Conservation (phyloP, 2,888 invertebrate genomes). For the Andricus quercusramuli region DNA sequence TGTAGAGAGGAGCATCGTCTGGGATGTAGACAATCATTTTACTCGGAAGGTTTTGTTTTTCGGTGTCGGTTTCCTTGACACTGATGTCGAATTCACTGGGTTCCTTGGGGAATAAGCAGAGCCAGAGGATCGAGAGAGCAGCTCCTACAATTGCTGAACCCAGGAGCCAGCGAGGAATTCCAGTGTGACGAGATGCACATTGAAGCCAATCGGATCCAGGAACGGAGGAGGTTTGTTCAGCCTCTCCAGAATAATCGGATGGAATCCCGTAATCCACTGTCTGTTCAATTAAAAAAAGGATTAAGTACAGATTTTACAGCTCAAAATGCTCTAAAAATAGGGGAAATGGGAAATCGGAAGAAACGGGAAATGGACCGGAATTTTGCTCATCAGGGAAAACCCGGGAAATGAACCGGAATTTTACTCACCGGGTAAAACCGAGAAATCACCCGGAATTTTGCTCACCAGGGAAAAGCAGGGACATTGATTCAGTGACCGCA, state of each 20-base stretch:
- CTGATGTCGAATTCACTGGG: constrained; percentile 47
- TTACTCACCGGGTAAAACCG: no score
- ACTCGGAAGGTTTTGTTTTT: constrained; percentile 40
- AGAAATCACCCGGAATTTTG: no score
- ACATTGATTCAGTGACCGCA: no score
- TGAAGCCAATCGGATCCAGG: constrained; percentile 69
- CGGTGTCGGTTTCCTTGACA: constrained; percentile 43
- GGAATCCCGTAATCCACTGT: constrained; percentile 69
- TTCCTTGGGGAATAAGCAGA: constrained; percentile 63
- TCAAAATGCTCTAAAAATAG: no score
- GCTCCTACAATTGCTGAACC: constrained; percentile 61
- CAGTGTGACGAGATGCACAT: constrained; percentile 64
- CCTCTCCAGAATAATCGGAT: constrained; percentile 70
- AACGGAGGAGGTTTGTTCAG: constrained; percentile 64
- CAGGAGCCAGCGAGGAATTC: constrained; percentile 68
- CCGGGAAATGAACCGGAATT: no score
- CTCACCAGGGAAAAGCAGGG: no score
- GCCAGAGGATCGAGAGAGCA: constrained; percentile 64
- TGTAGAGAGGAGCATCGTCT: constrained; percentile 67
- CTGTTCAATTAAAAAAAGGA: constrained; percentile 54
- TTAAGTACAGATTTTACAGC: neutral
- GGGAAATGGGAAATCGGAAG: no score
- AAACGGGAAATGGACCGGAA: no score
- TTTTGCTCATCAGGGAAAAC: no score
- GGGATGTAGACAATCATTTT: constrained; percentile 65